These are phyloP conservation scores for Ooceraea biroi DNA, from an alignment of 1,140 invertebrate species.

Conservation along the genomic window DNA sequence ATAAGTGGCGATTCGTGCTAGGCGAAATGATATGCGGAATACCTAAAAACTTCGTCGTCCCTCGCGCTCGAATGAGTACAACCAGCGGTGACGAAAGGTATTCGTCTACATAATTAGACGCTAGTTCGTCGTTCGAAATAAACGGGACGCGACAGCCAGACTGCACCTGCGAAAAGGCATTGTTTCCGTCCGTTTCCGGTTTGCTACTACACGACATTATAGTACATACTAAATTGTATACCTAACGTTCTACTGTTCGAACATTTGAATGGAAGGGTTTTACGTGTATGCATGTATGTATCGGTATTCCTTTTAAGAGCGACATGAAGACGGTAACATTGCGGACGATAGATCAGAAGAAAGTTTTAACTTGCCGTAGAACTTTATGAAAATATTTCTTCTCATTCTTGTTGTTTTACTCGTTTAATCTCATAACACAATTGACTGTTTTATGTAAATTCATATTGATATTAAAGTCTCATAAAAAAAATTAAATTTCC, in stretches of 20 bases:
- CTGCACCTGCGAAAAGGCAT: slow-evolving; percentile 43
- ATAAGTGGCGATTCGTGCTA: slow-evolving; percentile 14
- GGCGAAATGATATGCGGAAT: slow-evolving; percentile 36
- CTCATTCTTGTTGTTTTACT: background rate
- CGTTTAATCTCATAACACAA: too few relatives aligned
- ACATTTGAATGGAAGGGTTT: slow-evolving; percentile 31
- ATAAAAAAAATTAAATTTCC: background rate
- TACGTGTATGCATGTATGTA: background rate
- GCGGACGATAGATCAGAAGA: slow-evolving; percentile 1
- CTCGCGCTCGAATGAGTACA: slow-evolving; percentile 18
- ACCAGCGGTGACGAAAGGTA: slow-evolving; percentile 31
- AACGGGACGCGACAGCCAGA: slow-evolving; percentile 35
- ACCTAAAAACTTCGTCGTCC: slow-evolving; percentile 26
- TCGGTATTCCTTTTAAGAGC: background rate
- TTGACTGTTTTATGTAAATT: background rate
- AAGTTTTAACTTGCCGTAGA: background rate
- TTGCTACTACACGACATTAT: slow-evolving; percentile 27
- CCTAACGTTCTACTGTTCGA: slow-evolving; percentile 25
- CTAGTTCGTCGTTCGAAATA: slow-evolving; percentile 44
- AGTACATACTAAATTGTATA: slow-evolving; percentile 48
- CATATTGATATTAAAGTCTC: background rate
- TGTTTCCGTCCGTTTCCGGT: slow-evolving; percentile 53
- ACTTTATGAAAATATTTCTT: background rate
- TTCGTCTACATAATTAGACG: slow-evolving; percentile 53
- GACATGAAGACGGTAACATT: background rate